Percentiles rank a stretch among this genome's conserved stretches.
Conservation (phyloP, 2,113 vertebrate species). For the Neogobius melanostomus region DNA sequence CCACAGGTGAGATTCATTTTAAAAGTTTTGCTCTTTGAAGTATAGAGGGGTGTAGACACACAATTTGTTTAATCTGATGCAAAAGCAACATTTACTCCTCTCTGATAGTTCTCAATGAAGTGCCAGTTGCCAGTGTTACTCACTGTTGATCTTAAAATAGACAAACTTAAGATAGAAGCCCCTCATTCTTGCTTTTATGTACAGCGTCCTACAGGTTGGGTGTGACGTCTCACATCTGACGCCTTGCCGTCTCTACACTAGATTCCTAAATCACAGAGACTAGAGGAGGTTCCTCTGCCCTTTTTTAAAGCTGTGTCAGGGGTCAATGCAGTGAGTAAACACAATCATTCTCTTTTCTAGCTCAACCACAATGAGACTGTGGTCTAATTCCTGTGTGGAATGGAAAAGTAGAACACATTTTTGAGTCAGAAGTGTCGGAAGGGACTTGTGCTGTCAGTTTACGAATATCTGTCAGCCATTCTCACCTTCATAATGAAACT, state of each 20-base stretch:
- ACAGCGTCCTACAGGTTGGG: slow-evolving; percentile 39
- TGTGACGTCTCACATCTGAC: slow-evolving; percentile 61
- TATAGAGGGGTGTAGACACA: neutral
- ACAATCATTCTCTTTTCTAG: slow-evolving; percentile 45
- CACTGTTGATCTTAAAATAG: neutral
- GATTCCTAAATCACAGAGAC: slow-evolving; percentile 63
- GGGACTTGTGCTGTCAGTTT: neutral
- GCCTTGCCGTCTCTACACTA: slow-evolving; percentile 67
- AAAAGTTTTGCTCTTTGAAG: neutral
- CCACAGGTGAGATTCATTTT: slow-evolving; percentile 75
- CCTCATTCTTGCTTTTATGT: slow-evolving; percentile 14
- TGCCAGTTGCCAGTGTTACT: neutral
- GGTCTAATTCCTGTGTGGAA: slow-evolving; percentile 9
- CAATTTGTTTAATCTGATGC: neutral
- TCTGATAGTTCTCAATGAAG: slow-evolving; percentile 8
- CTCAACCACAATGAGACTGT: slow-evolving; percentile 21
- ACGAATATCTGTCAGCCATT: neutral
- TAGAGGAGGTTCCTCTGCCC: slow-evolving; percentile 52
- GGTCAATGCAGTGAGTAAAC: slow-evolving; percentile 68
- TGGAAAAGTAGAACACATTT: slow-evolving; percentile 1
- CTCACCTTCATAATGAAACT: too few species aligned
- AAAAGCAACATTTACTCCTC: neutral
- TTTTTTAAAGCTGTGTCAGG: slow-evolving; percentile 67
- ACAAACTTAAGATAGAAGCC: slow-evolving; percentile 9
- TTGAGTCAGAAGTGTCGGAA: neutral